Percentiles rank a stretch among this genome's conserved stretches.
Conservation (phyloP, 2,797 vertebrate genomes). For the Peromyscus aztecus region DNA sequence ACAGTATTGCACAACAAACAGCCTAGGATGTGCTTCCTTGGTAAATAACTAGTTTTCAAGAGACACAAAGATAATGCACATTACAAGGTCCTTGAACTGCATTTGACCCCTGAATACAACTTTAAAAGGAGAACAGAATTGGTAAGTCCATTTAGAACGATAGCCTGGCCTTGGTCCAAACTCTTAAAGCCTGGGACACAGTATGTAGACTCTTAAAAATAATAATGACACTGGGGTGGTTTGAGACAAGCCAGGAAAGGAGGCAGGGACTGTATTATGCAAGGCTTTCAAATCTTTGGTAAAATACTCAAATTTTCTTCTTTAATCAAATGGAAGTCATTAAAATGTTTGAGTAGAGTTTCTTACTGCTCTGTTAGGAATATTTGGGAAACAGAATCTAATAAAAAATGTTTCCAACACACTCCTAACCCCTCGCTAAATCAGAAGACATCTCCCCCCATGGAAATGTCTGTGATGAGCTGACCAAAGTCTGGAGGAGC, state of each 20-base stretch:
- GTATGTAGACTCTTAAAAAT: neutral
- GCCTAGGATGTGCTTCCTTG: neutral
- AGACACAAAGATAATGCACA: neutral
- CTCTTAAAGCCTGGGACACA: neutral
- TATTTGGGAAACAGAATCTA: slow-evolving; percentile 40
- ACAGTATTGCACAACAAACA: neutral
- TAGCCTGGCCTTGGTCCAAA: neutral
- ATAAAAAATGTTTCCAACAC: slow-evolving; percentile 33
- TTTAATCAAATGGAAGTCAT: slow-evolving; percentile 37
- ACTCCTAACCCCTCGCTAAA: neutral
- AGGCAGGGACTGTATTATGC: neutral
- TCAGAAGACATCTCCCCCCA: slow-evolving; percentile 37
- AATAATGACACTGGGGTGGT: neutral
- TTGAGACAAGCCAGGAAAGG: slow-evolving; percentile 52
- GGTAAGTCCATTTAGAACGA: slow-evolving; percentile 21
- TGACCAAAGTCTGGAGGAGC: slow-evolving; percentile 39
- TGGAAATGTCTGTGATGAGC: slow-evolving; percentile 21
- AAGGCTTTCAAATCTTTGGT: slow-evolving; percentile 52
- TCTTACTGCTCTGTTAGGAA: neutral
- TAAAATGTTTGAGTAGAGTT: slow-evolving; percentile 36
- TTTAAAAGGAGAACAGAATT: slow-evolving; percentile 32
- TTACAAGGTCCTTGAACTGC: neutral
- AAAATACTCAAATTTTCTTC: slow-evolving; percentile 44
- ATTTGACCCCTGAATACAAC: neutral
- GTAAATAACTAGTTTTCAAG: neutral